Conservation (phyloP, 2,797 vertebrate species). For the Rhinatrema bivittatum region DNA sequence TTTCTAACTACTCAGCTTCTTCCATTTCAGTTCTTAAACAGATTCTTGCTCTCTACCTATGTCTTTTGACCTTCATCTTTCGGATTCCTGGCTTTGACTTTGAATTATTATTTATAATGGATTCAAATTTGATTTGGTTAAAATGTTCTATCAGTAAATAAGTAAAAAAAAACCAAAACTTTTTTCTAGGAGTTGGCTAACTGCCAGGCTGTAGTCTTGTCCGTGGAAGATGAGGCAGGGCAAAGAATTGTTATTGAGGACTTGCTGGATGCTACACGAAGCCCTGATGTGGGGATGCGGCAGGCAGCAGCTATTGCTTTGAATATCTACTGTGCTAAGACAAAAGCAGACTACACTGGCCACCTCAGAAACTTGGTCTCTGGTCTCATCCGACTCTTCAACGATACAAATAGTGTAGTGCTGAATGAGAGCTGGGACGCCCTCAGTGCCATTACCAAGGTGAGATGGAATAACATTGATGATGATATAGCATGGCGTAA, state of each 20-base stretch:
- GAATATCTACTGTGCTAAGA: slow-evolving; percentile 88
- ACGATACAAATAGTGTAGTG: slow-evolving; percentile 79
- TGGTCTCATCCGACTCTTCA: slow-evolving; percentile 88
- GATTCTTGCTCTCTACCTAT: no score
- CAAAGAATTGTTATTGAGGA: slow-evolving; percentile 93
- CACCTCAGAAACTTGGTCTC: slow-evolving; percentile 83
- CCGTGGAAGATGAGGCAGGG: slow-evolving; percentile 88
- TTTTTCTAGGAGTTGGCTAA: slow-evolving; percentile 78
- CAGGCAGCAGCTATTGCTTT: slow-evolving; percentile 87
- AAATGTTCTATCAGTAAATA: no score
- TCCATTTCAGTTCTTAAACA: no score
- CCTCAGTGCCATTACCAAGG: slow-evolving; percentile 93
- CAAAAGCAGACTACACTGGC: slow-evolving; percentile 80
- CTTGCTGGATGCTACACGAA: slow-evolving; percentile 82
- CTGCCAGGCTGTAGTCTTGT: slow-evolving; percentile 90
- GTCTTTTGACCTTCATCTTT: no score
- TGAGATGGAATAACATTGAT: slow-evolving; percentile 34
- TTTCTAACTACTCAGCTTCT: no score
- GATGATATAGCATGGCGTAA: background rate
- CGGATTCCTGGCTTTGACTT: no score
- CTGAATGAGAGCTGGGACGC: slow-evolving; percentile 95
- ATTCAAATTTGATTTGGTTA: no score
- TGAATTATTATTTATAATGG: no score
- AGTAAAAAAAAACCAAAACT: no score
- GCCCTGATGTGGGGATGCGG: slow-evolving; percentile 76